phyloP scores from a whole-genome alignment of 2,797 vertebrate species.

The Myotis vivesi region DNA sequence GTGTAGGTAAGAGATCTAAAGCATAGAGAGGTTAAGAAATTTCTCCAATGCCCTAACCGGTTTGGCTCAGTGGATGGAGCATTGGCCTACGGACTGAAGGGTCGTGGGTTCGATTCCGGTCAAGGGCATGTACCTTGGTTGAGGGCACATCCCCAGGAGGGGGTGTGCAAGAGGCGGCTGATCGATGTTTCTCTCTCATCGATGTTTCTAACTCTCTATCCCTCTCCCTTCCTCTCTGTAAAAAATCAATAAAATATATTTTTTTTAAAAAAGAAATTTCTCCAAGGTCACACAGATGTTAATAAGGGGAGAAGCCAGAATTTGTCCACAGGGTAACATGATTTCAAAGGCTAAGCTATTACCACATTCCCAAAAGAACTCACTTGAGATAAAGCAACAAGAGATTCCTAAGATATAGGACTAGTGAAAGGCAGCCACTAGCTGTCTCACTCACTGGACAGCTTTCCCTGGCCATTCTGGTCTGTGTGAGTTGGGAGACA shows the following conservation, averaged over 20 bases:
- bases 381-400: neutral
- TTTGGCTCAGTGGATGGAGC: too few relatives aligned
- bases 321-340: neutral
- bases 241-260: too few relatives aligned
- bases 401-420: neutral
- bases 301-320: neutral
- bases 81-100: too few relatives aligned
- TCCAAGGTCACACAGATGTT: neutral
- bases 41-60: neutral
- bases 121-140: too few relatives aligned
- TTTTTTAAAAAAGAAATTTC: neutral
- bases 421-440: neutral
- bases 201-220: too few relatives aligned
- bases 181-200: too few relatives aligned
- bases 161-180: too few relatives aligned
- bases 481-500: neutral
- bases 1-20: neutral
- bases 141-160: too few relatives aligned
- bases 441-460: neutral
- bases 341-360: neutral
- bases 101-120: too few relatives aligned
- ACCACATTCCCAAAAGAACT: neutral
- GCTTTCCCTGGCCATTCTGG: neutral
- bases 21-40: neutral
- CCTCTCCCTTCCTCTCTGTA: too few relatives aligned